phyloP scores from a whole-genome alignment of 2,888 invertebrate species.

The Agelastica alni region DNA sequence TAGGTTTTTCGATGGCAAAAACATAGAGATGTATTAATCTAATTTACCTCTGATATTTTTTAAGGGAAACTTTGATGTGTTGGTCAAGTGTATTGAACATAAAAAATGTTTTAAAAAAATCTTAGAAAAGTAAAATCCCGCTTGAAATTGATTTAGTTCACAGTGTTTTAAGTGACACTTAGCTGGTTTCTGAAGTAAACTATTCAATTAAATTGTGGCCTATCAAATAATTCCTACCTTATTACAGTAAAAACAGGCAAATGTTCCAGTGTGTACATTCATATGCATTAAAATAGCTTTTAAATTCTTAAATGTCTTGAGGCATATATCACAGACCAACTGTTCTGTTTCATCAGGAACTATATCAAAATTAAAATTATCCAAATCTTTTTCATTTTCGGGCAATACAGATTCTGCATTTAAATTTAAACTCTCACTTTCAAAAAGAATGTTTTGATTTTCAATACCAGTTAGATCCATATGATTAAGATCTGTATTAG shows the following conservation, averaged over 20 bases:
- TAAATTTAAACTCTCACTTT: constrained; percentile 46
- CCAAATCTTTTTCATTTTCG: constrained; percentile 45
- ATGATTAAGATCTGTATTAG: constrained; percentile 40
- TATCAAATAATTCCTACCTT: too few relatives aligned
- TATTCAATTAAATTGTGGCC: too few relatives aligned
- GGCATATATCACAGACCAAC: constrained; percentile 52
- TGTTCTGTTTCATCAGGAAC: constrained; percentile 40
- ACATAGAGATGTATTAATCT: too few relatives aligned
- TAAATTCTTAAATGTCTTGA: constrained; percentile 46
- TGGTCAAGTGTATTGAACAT: too few relatives aligned
- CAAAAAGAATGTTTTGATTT: constrained; percentile 30
- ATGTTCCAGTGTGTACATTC: constrained; percentile 59
- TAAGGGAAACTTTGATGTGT: too few relatives aligned
- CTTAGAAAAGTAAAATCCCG: too few relatives aligned
- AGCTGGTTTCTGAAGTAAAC: too few relatives aligned
- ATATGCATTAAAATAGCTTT: constrained; percentile 54
- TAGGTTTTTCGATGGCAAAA: too few relatives aligned
- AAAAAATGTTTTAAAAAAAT: too few relatives aligned
- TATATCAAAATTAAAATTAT: constrained; percentile 50
- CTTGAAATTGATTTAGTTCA: too few relatives aligned
- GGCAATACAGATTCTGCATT: constrained; percentile 43
- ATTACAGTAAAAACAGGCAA: constrained; percentile 56
- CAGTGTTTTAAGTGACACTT: too few relatives aligned
- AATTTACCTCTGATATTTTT: too few relatives aligned
- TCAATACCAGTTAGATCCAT: constrained; percentile 41